phyloP scores from a whole-genome alignment of 1,140 invertebrate genomes.

The Plectus sambesii region DNA sequence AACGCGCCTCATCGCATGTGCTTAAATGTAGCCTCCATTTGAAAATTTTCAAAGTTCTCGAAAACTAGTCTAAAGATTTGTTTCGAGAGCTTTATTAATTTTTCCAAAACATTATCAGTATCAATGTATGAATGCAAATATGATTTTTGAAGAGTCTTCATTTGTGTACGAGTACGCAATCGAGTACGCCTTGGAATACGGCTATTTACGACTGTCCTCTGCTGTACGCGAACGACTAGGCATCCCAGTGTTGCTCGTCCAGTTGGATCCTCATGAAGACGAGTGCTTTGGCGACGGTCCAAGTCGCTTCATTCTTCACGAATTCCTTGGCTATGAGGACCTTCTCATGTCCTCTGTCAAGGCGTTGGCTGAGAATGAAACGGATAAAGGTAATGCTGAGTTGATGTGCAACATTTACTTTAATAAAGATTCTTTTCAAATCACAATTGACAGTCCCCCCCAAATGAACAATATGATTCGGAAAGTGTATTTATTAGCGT shows the following conservation, averaged over 20 bases:
- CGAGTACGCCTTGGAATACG: slow-evolving; percentile 93
- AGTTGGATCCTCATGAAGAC: slow-evolving; percentile 49
- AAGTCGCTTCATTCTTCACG: slow-evolving; percentile 73
- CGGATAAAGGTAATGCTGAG: slow-evolving; percentile 71
- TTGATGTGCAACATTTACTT: not conserved
- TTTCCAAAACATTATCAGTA: too few species aligned
- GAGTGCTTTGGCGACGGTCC: slow-evolving; percentile 84
- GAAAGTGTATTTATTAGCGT: too few species aligned
- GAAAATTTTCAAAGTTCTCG: too few species aligned
- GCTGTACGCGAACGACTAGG: slow-evolving; percentile 43
- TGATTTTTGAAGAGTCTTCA: too few species aligned
- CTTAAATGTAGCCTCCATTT: too few species aligned
- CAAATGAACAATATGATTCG: not conserved
- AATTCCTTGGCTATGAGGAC: slow-evolving; percentile 91
- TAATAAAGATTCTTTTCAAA: not conserved
- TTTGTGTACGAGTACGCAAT: slow-evolving; percentile 91
- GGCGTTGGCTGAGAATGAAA: slow-evolving; percentile 80
- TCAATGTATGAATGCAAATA: too few species aligned
- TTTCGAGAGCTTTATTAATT: too few species aligned
- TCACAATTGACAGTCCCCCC: not conserved
- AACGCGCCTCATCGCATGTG: too few species aligned
- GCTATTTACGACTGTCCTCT: slow-evolving; percentile 77
- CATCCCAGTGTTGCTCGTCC: slow-evolving; percentile 20
- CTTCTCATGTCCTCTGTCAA: slow-evolving; percentile 90
- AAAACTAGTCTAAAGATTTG: too few species aligned